Percentiles rank a stretch among this genome's conserved stretches.
phyloP scores from a whole-genome alignment of 2,797 vertebrate genomes.

The Poecilia gillii region DNA sequence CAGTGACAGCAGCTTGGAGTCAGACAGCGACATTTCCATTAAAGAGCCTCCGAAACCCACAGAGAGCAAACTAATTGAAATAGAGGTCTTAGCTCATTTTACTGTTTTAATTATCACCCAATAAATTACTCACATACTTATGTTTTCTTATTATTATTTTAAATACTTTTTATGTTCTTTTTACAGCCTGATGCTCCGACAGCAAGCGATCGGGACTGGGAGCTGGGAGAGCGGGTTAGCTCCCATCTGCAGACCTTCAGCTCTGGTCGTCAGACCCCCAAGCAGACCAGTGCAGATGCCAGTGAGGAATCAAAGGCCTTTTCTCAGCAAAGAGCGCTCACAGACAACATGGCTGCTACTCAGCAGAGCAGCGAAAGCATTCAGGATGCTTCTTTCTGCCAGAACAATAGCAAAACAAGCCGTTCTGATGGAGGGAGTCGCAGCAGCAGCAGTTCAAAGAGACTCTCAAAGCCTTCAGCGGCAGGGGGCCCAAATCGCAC shows the following conservation, averaged over 20 bases:
- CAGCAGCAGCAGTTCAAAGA: slow-evolving; percentile 40
- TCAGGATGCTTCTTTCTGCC: slow-evolving; percentile 55
- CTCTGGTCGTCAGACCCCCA: slow-evolving; percentile 62
- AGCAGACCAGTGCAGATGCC: slow-evolving; percentile 24
- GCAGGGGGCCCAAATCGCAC: slow-evolving; percentile 22
- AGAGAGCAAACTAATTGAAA: slow-evolving; percentile 54
- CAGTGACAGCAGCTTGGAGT: slow-evolving; percentile 91
- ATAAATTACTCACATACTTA: neutral
- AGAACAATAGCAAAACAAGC: slow-evolving; percentile 67
- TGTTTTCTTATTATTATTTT: too few relatives aligned
- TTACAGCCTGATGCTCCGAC: slow-evolving; percentile 80
- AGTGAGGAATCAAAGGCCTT: slow-evolving; percentile 52
- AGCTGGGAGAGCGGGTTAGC: slow-evolving; percentile 89
- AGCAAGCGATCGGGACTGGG: slow-evolving; percentile 84
- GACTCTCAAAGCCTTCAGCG: slow-evolving; percentile 75
- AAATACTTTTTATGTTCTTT: slow-evolving; percentile 18
- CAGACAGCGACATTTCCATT: slow-evolving; percentile 82
- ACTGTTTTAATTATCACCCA: neutral
- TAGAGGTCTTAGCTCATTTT: slow-evolving; percentile 72
- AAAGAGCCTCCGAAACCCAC: slow-evolving; percentile 72
- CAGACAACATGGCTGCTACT: slow-evolving; percentile 37
- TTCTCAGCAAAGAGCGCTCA: slow-evolving; percentile 40
- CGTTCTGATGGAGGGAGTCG: neutral
- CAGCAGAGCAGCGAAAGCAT: slow-evolving; percentile 35
- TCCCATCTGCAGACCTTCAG: slow-evolving; percentile 80